A percentile compares a stretch with the other conserved stretches of the same genome.
Conservation (phyloP, 1,140 invertebrate genomes). For the Drosophila malerkotliana region DNA sequence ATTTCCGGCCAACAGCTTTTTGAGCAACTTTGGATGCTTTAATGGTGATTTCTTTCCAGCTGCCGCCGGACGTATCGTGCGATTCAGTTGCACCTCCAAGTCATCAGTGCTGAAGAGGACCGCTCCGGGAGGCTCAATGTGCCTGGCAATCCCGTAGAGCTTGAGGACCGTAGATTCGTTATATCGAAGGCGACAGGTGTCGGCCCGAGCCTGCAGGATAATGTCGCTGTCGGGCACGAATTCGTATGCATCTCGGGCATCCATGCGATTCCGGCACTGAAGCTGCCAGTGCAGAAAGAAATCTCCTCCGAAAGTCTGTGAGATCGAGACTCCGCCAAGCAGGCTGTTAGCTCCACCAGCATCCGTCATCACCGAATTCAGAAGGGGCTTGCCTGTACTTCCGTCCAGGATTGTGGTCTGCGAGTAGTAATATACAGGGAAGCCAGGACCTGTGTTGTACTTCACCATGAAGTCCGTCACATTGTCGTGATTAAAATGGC, state of each 20-base stretch:
- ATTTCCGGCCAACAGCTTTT: constrained; percentile 73
- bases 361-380: constrained; percentile 88
- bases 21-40: constrained; percentile 82
- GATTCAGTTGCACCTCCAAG: constrained; percentile 78
- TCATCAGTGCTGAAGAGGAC: constrained; percentile 87
- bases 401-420: constrained; percentile 89
- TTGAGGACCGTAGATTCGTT: constrained; percentile 88
- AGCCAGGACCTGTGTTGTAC: constrained; percentile 90
- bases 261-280: constrained; percentile 71
- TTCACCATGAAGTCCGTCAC: constrained; percentile 93
- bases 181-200: constrained; percentile 90
- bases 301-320: constrained; percentile 81
- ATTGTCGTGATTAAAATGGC: constrained; percentile 92
- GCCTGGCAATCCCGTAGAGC: constrained; percentile 89
- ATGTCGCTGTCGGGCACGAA: constrained; percentile 87
- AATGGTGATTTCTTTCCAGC: constrained; percentile 70
- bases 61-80: constrained; percentile 62
- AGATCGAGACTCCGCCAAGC: constrained; percentile 78
- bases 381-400: constrained; percentile 87
- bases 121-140: constrained; percentile 88
- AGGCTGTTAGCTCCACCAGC: constrained; percentile 87
- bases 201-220: constrained; percentile 87
- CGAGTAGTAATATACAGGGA: constrained; percentile 91
- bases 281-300: constrained; percentile 83
- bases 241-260: constrained; percentile 88